A percentile compares a stretch with the other conserved stretches of the same genome.
Conservation (phyloP, 1,140 invertebrate species). For the Micrasema minimum region DNA sequence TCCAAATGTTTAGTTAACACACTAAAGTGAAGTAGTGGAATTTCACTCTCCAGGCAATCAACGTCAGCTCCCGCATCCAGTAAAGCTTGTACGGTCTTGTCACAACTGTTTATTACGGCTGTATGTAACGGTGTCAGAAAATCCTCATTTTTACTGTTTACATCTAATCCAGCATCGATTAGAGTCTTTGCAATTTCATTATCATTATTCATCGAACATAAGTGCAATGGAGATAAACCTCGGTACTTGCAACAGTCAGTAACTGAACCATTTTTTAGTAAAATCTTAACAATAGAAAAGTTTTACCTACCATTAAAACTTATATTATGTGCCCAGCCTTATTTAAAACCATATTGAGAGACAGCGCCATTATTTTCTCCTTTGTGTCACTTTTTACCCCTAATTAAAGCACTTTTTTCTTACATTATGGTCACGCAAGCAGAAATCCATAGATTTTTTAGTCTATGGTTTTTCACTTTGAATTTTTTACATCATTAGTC, state of each 20-base stretch:
- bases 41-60: constrained; percentile 83
- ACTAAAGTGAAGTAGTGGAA: constrained; percentile 82
- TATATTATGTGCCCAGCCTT: too few relatives aligned
- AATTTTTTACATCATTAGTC: too few relatives aligned
- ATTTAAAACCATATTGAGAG: too few relatives aligned
- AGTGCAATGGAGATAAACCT: constrained; percentile 1
- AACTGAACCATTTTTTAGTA: neutral
- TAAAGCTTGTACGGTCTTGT: constrained; percentile 83
- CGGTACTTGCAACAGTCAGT: neutral
- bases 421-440: too few relatives aligned
- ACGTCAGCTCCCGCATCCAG: constrained; percentile 82
- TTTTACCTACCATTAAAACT: too few relatives aligned
- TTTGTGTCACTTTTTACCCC: too few relatives aligned
- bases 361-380: too few relatives aligned
- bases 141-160: constrained; percentile 78
- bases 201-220: neutral
- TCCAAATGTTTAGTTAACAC: constrained; percentile 60
- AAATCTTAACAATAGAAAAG: constrained; percentile 1
- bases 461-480: neutral
- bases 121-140: constrained; percentile 88
- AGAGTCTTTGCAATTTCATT: constrained; percentile 2
- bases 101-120: constrained; percentile 88
- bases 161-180: constrained; percentile 59
- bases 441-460: too few relatives aligned
- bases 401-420: too few relatives aligned